Conservation (phyloP, 2,113 vertebrate genomes). For the Heteronetta atricapilla region DNA sequence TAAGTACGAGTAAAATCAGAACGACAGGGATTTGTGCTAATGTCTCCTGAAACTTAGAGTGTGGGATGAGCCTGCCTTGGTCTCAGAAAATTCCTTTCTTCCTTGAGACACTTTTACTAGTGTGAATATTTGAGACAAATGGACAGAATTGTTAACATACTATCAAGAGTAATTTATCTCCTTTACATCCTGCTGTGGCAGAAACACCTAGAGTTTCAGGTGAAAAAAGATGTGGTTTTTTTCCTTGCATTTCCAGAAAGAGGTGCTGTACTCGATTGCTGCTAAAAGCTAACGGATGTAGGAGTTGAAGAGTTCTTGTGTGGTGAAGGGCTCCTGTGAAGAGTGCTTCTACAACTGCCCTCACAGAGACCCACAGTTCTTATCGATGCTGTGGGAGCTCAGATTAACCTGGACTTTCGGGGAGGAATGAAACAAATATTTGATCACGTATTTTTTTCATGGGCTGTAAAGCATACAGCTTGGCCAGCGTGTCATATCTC, state of each 20-base stretch:
- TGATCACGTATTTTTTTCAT: background rate
- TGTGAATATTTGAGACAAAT: background rate
- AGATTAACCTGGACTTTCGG: background rate
- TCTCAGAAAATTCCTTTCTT: background rate
- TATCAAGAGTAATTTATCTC: background rate
- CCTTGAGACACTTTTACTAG: background rate
- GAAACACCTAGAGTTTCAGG: conserved; percentile 5
- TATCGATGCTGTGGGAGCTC: background rate
- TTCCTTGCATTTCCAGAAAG: background rate
- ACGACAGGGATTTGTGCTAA: background rate
- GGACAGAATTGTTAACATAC: background rate
- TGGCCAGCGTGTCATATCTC: background rate
- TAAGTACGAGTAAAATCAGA: conserved; percentile 2
- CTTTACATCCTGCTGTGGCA: background rate
- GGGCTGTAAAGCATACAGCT: background rate
- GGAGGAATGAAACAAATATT: background rate
- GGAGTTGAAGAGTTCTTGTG: background rate
- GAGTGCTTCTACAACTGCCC: background rate
- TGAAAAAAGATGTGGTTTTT: background rate
- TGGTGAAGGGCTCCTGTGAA: background rate
- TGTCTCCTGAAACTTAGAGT: background rate
- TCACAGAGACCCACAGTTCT: background rate
- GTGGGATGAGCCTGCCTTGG: background rate
- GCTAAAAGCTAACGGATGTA: background rate
- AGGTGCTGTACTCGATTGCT: background rate